Evolutionary conservation across 1,140 invertebrate genomes (phyloP).

Genomic region (Acromyrmex heyeri): DNA sequence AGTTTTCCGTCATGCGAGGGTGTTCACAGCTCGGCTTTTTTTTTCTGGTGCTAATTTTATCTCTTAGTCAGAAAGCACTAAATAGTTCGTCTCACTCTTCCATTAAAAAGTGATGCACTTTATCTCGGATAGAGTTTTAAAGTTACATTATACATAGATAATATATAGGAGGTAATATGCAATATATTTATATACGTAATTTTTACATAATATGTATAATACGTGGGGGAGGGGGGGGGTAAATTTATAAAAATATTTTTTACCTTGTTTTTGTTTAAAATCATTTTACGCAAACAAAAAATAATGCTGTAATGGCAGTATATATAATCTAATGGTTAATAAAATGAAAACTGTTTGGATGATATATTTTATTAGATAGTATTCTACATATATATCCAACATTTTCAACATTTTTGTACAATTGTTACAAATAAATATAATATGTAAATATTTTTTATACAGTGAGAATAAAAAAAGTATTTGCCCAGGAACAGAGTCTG

Average conservation of each 20-base stretch:
- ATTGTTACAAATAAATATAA: not conserved
- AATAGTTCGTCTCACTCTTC: not conserved
- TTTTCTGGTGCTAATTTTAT: constrained; percentile 22
- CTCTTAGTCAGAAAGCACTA: not conserved
- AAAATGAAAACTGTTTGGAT: not conserved
- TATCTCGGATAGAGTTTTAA: not conserved
- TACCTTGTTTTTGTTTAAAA: not conserved
- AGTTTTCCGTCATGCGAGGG: constrained; percentile 17
- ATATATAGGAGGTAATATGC: not conserved
- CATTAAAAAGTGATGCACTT: constrained; percentile 15
- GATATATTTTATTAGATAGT: not conserved
- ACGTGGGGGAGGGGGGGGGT: not conserved
- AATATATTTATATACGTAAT: not conserved
- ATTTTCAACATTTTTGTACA: not conserved
- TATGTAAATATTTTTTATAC: not conserved
- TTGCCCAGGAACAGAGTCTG: not conserved
- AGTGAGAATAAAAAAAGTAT: not conserved
- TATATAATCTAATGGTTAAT: too few relatives aligned
- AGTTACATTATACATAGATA: not conserved
- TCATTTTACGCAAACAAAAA: not conserved
- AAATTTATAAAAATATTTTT: not conserved
- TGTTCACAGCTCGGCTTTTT: constrained; percentile 1
- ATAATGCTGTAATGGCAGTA: not conserved
- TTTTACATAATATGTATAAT: not conserved
- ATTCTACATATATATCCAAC: not conserved